Evolutionary conservation across 2,888 invertebrate genomes (phyloP), one percentile per base, ranked within the genome.

Genomic region (Drosophila mimica): DNA sequence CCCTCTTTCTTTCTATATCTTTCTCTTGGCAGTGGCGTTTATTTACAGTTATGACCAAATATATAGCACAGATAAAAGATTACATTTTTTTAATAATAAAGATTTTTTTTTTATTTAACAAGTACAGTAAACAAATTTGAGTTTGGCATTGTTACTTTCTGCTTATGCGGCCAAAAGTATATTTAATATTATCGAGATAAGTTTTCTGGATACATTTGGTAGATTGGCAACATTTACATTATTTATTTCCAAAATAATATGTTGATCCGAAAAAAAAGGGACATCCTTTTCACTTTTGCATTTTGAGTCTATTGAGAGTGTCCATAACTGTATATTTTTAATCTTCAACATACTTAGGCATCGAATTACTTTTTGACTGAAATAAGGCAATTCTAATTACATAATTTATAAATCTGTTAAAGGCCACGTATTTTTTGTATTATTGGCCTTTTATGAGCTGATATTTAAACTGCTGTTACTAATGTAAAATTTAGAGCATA

Each of bases 401-500:
- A 13, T 31, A 13, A 20, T n/a, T 52, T 52, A 20, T 52, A 20
- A 20, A 52, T 8, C 20, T 15, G 20, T 33, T 15, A 52, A 38
- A 46, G 46, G 6, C 13, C 7, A 20, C 46, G 7, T 4, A 13
- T 4, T 20, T 46, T 20, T 20, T 20, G 2, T n/a, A 4, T 0
- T 46, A 8, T 46, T 46, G 2, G 46, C 4, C 25, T 25, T 46
- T 25, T 25, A 25, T 40, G 20, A 25, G 46, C 7, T 15, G 4
- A 25, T 25, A 25, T 8, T 8, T 25, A 7, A 15, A 25, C 25
- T 25, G 20, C 11, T 6, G 43, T 13, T 43, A 20, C 11, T 20
- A 43, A 20, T 43, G 3, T 20, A 0, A 15, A 25, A 0, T 40
- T 0, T 36, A 52, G 49, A 56, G 81, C 77, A 78, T 81, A 81